Conservation (phyloP, 2,797 vertebrate genomes). For the Enteromius argenteus region DNA sequence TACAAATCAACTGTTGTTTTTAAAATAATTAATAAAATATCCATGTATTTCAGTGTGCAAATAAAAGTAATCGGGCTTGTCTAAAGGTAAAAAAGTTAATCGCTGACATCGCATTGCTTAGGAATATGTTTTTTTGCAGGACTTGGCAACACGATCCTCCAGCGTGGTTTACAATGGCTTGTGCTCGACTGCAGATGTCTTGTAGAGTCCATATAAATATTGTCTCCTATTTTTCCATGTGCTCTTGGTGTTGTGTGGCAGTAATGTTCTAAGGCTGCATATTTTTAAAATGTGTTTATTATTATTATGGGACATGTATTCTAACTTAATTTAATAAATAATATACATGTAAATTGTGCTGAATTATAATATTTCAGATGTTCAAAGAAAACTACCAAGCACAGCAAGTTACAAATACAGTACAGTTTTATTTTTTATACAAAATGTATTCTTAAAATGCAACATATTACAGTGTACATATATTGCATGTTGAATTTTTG, state of each 20-base stretch:
- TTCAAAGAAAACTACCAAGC: background rate
- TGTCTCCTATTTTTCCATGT: background rate
- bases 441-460: background rate
- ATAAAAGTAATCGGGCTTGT: background rate
- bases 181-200: background rate
- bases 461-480: background rate
- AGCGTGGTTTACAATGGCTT: background rate
- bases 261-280: background rate
- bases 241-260: background rate
- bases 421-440: background rate
- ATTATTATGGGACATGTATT: background rate
- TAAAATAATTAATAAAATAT: background rate
- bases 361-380: background rate
- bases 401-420: background rate
- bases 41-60: background rate
- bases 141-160: constrained; percentile 20
- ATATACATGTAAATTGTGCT: background rate
- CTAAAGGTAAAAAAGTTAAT: no score
- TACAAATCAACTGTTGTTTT: background rate
- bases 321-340: background rate
- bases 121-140: background rate
- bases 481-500: background rate
- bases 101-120: no score
- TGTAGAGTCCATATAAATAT: background rate
- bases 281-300: background rate